Evolutionary conservation across 53 echinoderm and acorn worm genomes (phyloP).

Genomic region (Mesocentrotus franciscanus): DNA sequence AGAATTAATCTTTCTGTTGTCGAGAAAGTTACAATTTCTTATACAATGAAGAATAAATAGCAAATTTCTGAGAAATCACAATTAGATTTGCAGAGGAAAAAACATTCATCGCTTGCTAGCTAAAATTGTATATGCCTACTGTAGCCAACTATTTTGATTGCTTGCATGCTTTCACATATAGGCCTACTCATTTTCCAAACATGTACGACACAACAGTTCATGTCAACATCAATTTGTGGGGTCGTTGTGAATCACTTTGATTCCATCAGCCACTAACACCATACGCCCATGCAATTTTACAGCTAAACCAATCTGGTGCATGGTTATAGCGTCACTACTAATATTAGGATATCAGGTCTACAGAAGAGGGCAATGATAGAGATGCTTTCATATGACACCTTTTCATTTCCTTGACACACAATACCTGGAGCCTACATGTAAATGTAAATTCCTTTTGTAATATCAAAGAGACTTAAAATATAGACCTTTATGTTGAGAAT

Average conservation of each 20-base stretch:
- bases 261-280: constrained; percentile 23
- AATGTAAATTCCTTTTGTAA: background rate
- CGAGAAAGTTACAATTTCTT: background rate
- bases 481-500: too few species aligned
- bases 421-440: background rate
- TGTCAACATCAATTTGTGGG: constrained; percentile 27
- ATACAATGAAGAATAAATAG: background rate
- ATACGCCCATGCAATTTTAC: constrained; percentile 23
- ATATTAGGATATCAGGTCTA: background rate
- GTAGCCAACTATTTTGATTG: background rate
- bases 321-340: background rate
- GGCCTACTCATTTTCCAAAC: background rate
- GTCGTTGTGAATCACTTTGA: constrained; percentile 31
- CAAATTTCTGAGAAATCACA: background rate
- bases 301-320: constrained; percentile 4
- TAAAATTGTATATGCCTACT: too few species aligned
- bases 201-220: background rate
- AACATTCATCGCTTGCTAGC: too few species aligned
- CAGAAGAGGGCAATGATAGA: background rate
- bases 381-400: constrained; percentile 5
- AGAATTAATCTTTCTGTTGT: background rate
- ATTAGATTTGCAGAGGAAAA: background rate
- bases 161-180: background rate
- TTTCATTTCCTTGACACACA: background rate
- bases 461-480: background rate